Conservation (phyloP, 2,888 invertebrate genomes). For the Hypomecis atomaria region DNA sequence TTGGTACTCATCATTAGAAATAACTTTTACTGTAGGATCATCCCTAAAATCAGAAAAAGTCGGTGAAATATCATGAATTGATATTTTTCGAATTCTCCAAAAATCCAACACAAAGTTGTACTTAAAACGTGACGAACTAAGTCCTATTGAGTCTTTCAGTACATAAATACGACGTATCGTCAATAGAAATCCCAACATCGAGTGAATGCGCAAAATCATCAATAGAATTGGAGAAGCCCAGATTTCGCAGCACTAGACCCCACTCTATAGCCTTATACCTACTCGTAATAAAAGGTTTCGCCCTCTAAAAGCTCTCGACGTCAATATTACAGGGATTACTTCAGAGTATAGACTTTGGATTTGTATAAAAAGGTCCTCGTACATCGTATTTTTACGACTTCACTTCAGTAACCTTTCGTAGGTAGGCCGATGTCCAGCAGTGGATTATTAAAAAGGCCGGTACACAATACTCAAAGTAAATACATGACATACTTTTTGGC, state of each 20-base stretch:
- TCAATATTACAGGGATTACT: slow-evolving; percentile 30
- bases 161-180: not conserved
- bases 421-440: too few relatives aligned
- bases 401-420: too few relatives aligned
- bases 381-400: not conserved
- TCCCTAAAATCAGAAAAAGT: too few relatives aligned
- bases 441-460: too few relatives aligned
- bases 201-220: not conserved
- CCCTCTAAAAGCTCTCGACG: slow-evolving; percentile 20
- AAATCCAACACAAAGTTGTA: too few relatives aligned
- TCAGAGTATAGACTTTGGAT: not conserved
- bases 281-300: not conserved
- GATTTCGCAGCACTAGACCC: slow-evolving; percentile 2
- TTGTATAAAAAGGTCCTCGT: not conserved
- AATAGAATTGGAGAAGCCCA: not conserved
- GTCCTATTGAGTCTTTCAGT: not conserved
- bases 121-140: not conserved
- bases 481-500: too few relatives aligned
- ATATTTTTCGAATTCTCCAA: too few relatives aligned
- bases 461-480: too few relatives aligned
- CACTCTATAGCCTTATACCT: slow-evolving; percentile 13
- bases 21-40: too few relatives aligned
- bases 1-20: too few relatives aligned
- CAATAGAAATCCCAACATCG: not conserved
- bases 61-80: too few relatives aligned